Evolutionary conservation across 2,113 vertebrate species (phyloP), one percentile per base, ranked within the genome.

Genomic region (Stictonetta naevosa): DNA sequence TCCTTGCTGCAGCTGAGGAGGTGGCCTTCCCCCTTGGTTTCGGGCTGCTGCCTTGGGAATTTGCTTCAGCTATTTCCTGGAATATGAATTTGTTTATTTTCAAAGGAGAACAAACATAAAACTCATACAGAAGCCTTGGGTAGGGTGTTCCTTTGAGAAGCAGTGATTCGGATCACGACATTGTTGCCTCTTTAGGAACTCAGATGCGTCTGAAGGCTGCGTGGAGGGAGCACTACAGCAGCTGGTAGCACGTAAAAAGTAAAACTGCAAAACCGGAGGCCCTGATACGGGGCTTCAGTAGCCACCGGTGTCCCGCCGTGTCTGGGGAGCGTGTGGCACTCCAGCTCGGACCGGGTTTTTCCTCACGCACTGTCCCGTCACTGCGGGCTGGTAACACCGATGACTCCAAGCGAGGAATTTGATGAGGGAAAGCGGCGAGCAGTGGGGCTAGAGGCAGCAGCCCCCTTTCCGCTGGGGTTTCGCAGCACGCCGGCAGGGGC

Each of bases 21-120:
- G 11, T 69, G 76, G 90, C 95, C 69, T 90, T 88, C 80, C 85
- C 46, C 48, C 36, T n/a, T 7, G 64, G 48, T 90, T 86, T 90
- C 33, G 1, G 64, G 44, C 77, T 42, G 76, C 74, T 91, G 88
- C 53, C 83, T 84, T 93, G 93, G 95, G 96, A 97, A 96, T 94
- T 92, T 8, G 66, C 63, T 89, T 46, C 66, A 73, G 91, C 94
- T 85, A 92, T 95, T 97, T 96, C 91, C 93, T 95, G 95, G 83
- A 96, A 95, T 80, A 93, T 14, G 82, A 62, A 66, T 87, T 80
- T 96, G 93, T 96, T 96, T 95, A 73, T 96, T 96, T 96, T 95
- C 80, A 73, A 92, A 94, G 56, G 83, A 94, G 95, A 94, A 95
- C 92, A 94, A 94, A 96, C 8, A 21, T 81, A 83, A 68, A 88